phyloP scores from a whole-genome alignment of 2,797 vertebrate genomes.

The Anguilla marmorata region DNA sequence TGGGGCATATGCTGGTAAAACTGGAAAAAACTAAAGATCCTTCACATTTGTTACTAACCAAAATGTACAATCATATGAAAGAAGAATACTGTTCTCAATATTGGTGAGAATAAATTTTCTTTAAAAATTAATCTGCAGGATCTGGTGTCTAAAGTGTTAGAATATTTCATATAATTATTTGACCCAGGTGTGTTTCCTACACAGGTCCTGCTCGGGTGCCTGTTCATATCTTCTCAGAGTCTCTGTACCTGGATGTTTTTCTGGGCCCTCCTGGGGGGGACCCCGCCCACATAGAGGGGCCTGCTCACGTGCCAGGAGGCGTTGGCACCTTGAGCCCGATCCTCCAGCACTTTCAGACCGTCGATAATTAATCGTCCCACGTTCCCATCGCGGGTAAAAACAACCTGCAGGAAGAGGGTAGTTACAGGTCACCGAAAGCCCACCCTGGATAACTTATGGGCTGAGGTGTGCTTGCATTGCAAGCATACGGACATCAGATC shows the following conservation, averaged over 20 bases:
- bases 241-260: conserved; percentile 86
- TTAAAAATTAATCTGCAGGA: not conserved
- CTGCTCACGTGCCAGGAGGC: conserved; percentile 74
- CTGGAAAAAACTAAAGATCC: not conserved
- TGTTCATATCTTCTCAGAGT: not conserved
- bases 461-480: not conserved
- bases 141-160: not conserved
- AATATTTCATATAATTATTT: not conserved
- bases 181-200: not conserved
- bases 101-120: not conserved
- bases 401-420: conserved; percentile 71
- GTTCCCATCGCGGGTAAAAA: conserved; percentile 78
- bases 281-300: conserved; percentile 86
- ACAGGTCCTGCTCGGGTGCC: not conserved
- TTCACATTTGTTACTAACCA: not conserved
- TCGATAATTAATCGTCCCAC: conserved; percentile 83
- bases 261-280: conserved; percentile 80
- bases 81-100: not conserved
- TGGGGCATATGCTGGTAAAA: not conserved
- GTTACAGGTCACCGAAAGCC: conserved; percentile 18
- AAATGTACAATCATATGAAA: not conserved
- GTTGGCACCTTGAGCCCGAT: conserved; percentile 57
- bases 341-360: conserved; percentile 79
- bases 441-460: conserved; percentile 14
- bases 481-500: no score